Conservation (phyloP, 2,797 vertebrate species). For the Mormyrus hasselquistii region DNA sequence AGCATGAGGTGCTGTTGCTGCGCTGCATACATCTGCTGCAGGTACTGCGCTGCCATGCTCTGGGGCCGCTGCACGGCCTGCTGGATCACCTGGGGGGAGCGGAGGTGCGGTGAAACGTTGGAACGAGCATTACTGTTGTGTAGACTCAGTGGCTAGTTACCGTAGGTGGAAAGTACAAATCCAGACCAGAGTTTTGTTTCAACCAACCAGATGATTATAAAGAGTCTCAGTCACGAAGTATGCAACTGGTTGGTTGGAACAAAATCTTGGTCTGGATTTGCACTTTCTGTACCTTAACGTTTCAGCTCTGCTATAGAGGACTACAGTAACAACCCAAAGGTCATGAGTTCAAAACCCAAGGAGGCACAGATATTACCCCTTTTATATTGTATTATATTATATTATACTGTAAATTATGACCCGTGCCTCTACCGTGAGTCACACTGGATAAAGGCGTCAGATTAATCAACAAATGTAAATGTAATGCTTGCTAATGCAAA, state of each 20-base stretch:
- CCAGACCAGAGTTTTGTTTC: neutral
- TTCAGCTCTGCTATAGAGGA: too few relatives aligned
- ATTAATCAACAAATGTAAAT: neutral
- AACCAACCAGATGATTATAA: neutral
- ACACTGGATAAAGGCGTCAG: neutral
- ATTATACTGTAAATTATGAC: neutral
- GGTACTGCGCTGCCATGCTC: slow-evolving; percentile 85
- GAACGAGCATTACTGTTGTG: neutral
- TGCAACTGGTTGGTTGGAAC: too few relatives aligned
- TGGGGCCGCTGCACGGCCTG: slow-evolving; percentile 82
- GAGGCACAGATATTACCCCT: too few relatives aligned
- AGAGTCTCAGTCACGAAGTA: neutral
- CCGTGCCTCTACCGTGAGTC: neutral
- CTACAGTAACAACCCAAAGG: too few relatives aligned
- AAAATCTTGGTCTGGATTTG: too few relatives aligned
- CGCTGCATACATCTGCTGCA: slow-evolving; percentile 91
- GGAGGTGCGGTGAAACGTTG: neutral
- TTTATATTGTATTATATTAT: too few relatives aligned
- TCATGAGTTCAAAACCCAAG: too few relatives aligned
- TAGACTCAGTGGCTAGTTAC: neutral
- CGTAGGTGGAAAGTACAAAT: neutral
- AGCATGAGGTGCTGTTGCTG: slow-evolving; percentile 91
- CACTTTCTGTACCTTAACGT: too few relatives aligned
- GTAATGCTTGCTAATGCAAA: neutral
- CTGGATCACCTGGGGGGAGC: slow-evolving; percentile 75